Base-by-base conservation (phyloP, 1,140 invertebrate genomes). In the Atopsyche davidsoni region DNA sequence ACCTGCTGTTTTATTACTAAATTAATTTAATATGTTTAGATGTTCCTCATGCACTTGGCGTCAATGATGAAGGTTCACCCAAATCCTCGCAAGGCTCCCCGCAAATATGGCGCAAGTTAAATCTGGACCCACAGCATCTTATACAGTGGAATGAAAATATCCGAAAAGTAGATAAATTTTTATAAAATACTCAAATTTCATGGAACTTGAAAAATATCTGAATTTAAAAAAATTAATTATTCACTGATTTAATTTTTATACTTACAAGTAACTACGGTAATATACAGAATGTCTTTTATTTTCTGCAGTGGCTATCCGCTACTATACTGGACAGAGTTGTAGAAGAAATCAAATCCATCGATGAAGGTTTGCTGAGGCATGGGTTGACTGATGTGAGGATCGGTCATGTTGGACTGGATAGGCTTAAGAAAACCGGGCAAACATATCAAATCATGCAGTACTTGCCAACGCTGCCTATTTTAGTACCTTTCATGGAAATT, bases 401-500 rank as follows among this genome's bases (percentile, higher is more conserved):
- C 54, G 87, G 87, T 50, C 66, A 74, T 34, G 79, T 85, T 14
- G 79, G 83, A 11, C 59, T 86, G 7, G 83, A 87, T 48, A 74
- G 82, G 51, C 64, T 87, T 2, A 76, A 81, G 46, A 85, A 85
- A 63, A 84, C 85, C 24, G 78, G 80, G 1, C 75, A 80, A 55
- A 69, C 75, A 11, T 66, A 77, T 41, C 64, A 68, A 40, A 78
- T 87, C 38, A 70, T 76, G 25, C 71, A 76, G 19, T 75, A 79
- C 57, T 75, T 88, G 17, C 86, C 85, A 1, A 81, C 80, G 34
- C 63, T 91, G 38, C 76, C 81, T 4, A 69, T 77, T 31, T 60
- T 92, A 2, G 68, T 92, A 10, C 84, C 84, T 1, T 92, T 89
- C 64, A 65, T 92, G 48, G 87, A 91, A 59, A 64, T 87, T 4